Base-by-base conservation (phyloP, 2,888 invertebrate genomes). In the Drosophila longiperda region DNA sequence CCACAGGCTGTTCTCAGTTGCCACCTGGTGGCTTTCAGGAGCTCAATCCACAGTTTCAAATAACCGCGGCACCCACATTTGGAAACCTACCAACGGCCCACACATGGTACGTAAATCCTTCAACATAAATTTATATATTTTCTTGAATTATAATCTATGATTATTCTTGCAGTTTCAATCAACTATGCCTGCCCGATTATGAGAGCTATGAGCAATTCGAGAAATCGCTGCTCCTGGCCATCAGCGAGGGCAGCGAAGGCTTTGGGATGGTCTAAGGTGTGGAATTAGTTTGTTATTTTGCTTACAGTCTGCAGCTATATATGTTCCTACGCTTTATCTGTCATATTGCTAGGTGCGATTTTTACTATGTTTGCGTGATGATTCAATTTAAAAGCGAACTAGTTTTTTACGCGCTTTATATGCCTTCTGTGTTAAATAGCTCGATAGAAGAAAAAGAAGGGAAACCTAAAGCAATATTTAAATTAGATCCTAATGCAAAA, bases 241-340 rank as follows among this genome's bases (percentile, higher is more conserved):
- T 98, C 93, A 98, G 97, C 93, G 99, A 99, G 94, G 98, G 98
- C 50, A 97, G 97, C 40, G 98, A 98, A 94, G 99, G 98, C 15
- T 99, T 99, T 93, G 97, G 97, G 66, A 93, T 93, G 93, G 93
- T 93, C 78, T 93, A 91, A 71, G 63, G 36, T 23, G 42, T 53
- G 26, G 1, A 32, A 26, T 34, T 29, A 29, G 52, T 36, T n/a
- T 40, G 57, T 59, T 66, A 53, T 74, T 71, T 73, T 73, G 42
- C 66, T 62, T 68, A 69, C 79, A 81, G 65, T 70, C 77, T 75
- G 75, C 83, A 77, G 74, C 73, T 42, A 57, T 40, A 40, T 87
- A 78, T 86, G 90, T 88, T 88, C 89, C 90, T 87, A 76, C 69
- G 89, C 84, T 81, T 86, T 81, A 69, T 68, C 54, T 64, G 62